phyloP scores from a whole-genome alignment of 2,797 vertebrate genomes.

The Brachyrhaphis roseni region DNA sequence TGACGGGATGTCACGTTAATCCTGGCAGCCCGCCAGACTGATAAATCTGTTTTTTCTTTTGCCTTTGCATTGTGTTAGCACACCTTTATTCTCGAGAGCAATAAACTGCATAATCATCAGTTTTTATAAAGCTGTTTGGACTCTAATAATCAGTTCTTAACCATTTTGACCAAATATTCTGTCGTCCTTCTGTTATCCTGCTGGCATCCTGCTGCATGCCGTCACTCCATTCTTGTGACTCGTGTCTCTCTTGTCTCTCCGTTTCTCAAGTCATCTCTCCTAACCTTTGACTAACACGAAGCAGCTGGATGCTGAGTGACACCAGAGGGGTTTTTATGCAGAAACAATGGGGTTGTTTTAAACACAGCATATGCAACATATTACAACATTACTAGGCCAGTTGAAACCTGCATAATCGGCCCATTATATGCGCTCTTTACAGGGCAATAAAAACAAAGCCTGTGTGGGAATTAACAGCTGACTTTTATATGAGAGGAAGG shows the following conservation, averaged over 20 bases:
- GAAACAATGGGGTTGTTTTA: constrained; percentile 6
- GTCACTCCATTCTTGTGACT: neutral
- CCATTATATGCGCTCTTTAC: constrained; percentile 38
- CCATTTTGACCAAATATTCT: neutral
- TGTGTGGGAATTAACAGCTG: constrained; percentile 25
- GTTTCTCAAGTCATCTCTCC: constrained; percentile 3
- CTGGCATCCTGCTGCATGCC: neutral
- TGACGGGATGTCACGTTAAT: too few relatives aligned
- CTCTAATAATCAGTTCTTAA: neutral
- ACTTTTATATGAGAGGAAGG: constrained; percentile 4
- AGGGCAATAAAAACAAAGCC: constrained; percentile 32
- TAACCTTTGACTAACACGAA: constrained; percentile 50
- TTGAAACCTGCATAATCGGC: constrained; percentile 33
- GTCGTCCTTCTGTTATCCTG: neutral
- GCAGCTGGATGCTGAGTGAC: constrained; percentile 49
- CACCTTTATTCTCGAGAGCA: neutral
- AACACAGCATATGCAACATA: constrained; percentile 15
- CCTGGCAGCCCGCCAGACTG: too few relatives aligned
- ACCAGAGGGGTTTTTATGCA: constrained; percentile 14
- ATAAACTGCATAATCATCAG: neutral
- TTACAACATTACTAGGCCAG: constrained; percentile 31
- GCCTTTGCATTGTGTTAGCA: neutral
- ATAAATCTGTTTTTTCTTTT: neutral
- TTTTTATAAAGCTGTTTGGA: neutral
- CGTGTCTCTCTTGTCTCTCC: constrained; percentile 14